These are phyloP conservation scores for Sinentomon sp. DNA, from an alignment of 2,888 invertebrate species.

Conservation along the genomic window DNA sequence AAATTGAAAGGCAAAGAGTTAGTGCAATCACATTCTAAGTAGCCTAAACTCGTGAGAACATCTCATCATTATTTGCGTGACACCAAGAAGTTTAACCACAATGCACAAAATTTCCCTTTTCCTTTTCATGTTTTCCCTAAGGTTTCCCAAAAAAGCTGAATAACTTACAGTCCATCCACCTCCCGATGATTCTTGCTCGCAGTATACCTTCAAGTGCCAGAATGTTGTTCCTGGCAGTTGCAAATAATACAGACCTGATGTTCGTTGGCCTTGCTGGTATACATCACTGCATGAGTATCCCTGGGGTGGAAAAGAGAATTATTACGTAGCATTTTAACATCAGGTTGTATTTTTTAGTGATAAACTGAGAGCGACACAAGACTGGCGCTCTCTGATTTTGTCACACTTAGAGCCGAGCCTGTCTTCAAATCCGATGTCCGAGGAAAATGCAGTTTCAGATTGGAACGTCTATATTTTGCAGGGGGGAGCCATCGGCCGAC, in stretches of 20 bases:
- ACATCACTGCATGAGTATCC: slow-evolving; percentile 69
- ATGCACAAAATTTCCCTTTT: no score
- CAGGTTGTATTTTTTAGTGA: no score
- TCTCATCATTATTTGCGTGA: not conserved
- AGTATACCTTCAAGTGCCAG: slow-evolving; percentile 74
- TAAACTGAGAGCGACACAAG: no score
- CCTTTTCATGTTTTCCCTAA: no score
- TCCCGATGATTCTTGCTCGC: slow-evolving; percentile 63
- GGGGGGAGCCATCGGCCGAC: no score
- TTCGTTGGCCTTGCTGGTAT: slow-evolving; percentile 53
- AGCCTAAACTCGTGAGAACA: not conserved
- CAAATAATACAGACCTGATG: slow-evolving; percentile 63
- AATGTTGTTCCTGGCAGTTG: slow-evolving; percentile 73
- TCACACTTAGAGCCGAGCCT: no score
- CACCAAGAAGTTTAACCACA: not conserved
- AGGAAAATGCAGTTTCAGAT: no score
- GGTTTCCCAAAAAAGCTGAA: slow-evolving; percentile 1
- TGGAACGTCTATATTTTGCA: no score
- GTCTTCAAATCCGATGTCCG: no score
- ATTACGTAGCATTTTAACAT: no score
- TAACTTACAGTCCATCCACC: slow-evolving; percentile 77
- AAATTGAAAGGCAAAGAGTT: not conserved
- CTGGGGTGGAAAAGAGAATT: no score
- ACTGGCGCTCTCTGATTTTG: no score
- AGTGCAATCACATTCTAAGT: not conserved